Conservation (phyloP, 2,797 vertebrate species). For the Enteromius afrohamiltoni region DNA sequence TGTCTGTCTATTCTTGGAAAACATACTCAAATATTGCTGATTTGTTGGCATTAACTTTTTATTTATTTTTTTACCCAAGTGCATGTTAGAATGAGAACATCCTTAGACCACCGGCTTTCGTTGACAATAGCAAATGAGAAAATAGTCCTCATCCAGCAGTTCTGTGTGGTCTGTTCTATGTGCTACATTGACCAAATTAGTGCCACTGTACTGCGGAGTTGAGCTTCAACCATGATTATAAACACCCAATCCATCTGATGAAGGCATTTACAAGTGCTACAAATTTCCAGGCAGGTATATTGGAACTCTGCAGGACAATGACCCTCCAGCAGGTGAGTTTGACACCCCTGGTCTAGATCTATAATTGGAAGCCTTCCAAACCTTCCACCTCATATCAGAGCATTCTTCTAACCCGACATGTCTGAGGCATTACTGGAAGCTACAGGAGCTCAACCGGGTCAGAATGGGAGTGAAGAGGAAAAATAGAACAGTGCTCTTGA, state of each 20-base stretch:
- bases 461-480: constrained; percentile 53
- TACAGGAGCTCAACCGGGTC: constrained; percentile 36
- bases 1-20: background rate
- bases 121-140: background rate
- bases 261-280: background rate
- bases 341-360: background rate
- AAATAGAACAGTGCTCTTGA: constrained; percentile 60
- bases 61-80: background rate
- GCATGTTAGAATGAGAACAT: background rate
- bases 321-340: background rate
- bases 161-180: background rate
- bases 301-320: background rate
- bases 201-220: background rate
- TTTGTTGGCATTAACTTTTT: background rate
- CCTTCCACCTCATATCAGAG: background rate
- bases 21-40: background rate
- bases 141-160: background rate
- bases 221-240: background rate
- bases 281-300: background rate
- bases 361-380: background rate
- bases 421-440: constrained; percentile 25
- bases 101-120: background rate
- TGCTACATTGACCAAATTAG: background rate
- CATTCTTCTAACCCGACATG: background rate
- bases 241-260: background rate